These are phyloP conservation scores for Formicarius rufipectus DNA, from an alignment of 2,113 vertebrate genomes.

Conservation along the genomic window DNA sequence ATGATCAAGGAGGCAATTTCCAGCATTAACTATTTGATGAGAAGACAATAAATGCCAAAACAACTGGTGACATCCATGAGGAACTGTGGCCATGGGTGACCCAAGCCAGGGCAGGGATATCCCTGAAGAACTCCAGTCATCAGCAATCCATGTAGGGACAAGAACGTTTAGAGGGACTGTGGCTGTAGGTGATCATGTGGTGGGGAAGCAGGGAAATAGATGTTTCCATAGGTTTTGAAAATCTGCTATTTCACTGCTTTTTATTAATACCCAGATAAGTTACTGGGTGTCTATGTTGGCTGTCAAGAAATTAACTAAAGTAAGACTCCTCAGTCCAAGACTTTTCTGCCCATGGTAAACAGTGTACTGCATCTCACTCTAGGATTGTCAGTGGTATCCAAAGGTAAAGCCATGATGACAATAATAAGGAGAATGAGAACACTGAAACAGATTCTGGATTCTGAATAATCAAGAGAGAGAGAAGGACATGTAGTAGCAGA, in stretches of 20 bases:
- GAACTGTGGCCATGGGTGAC: not conserved
- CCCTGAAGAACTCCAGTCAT: accelerated
- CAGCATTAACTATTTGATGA: not conserved
- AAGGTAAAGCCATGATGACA: not conserved
- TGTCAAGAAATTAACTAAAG: not conserved
- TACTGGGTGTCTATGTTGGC: not conserved
- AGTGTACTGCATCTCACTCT: not conserved
- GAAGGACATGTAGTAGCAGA: not conserved
- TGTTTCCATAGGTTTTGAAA: not conserved
- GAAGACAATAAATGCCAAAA: not conserved
- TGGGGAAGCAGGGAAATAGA: not conserved
- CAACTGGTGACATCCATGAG: not conserved
- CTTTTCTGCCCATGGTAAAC: not conserved
- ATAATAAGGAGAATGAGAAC: not conserved
- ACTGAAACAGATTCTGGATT: not conserved
- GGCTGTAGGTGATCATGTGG: not conserved
- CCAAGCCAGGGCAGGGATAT: accelerated
- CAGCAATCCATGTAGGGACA: not conserved
- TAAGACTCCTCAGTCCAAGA: not conserved
- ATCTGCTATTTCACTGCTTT: not conserved
- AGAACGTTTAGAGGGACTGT: not conserved
- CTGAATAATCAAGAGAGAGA: not conserved
- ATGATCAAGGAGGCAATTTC: not conserved
- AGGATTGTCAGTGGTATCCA: not conserved
- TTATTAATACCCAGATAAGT: not conserved